Evolutionary conservation across 92 coral and sea anemone species (phyloP), one percentile per base, ranked within the genome.

Genomic region (Siderastrea radians): DNA sequence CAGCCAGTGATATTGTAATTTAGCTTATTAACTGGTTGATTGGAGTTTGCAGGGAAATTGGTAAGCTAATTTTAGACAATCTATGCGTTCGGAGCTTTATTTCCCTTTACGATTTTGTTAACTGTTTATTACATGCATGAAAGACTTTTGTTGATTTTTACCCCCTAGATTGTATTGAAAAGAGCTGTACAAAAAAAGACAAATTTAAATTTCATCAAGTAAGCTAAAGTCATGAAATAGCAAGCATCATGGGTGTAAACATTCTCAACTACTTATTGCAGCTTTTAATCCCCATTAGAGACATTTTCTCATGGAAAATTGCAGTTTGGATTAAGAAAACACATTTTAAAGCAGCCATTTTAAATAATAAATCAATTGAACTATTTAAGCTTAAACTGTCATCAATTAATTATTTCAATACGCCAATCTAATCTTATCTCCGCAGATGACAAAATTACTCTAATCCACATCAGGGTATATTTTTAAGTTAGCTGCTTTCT

Each of bases 121-220:
- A 67, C 52, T 54, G 53, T 81, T 54, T 70, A 7, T 81, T 68
- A 68, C 46, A 52, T 44, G 85, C 67, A n/a, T 45, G 77, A 19
- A 10, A 54, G 67, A 11, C 63, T 78, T 17, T 54, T 12, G 49
- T 68, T 43, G 71, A 65, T 13, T 9, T 15, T 19, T 17, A 72
- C 86, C 86, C 78, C 79, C 87, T 59, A 71, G 71, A 59, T 62
- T 72, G 79, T 43, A 58, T 67, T 81, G 85, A 53, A 81, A 68
- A 7, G 66, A 10, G 26, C 14, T n/a, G 48, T 57, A 48, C 86
- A 82, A 72, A 72, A 57, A 45, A 54, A 50, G n/a, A 43, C 15
- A 10, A 45, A 44, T 55, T 11, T 38, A 54, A 57, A 76, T 76
- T 13, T 76, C 12, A 76, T 44, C 16, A 50, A n/a, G 72, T 60